Conservation (phyloP, 1,140 invertebrate species). For the Neodiprion pinetum region DNA sequence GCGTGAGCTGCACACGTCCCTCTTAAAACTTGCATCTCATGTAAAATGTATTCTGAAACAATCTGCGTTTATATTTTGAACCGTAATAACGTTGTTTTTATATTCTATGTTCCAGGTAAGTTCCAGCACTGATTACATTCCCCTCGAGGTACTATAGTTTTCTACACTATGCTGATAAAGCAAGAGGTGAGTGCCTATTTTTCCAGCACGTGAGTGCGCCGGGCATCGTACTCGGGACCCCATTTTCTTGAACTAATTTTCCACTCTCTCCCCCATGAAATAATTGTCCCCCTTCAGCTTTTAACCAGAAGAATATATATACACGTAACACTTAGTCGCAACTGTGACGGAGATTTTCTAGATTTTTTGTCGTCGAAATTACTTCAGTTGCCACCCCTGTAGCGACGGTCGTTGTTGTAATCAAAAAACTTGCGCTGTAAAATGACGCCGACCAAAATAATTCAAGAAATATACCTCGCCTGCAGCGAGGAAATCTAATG, state of each 20-base stretch:
- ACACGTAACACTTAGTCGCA: not conserved
- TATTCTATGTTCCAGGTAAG: conserved; percentile 45
- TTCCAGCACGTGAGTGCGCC: not conserved
- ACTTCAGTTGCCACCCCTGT: not conserved
- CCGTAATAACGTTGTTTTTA: conserved; percentile 29
- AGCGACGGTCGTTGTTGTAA: not conserved
- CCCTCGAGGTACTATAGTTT: not conserved
- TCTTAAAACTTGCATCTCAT: too few species aligned
- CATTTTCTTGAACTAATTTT: not conserved
- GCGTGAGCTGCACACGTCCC: too few species aligned
- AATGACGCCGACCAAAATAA: not conserved
- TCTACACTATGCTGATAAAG: not conserved
- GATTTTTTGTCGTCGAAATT: not conserved
- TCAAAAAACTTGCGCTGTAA: conserved; percentile 3
- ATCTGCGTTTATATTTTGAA: conserved; percentile 22
- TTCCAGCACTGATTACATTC: conserved; percentile 19
- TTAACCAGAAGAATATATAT: not conserved
- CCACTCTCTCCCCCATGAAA: not conserved
- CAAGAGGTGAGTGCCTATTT: not conserved
- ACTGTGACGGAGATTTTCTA: not conserved
- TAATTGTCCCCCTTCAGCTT: not conserved
- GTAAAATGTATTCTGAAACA: conserved; percentile 30
- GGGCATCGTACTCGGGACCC: not conserved
- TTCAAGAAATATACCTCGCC: not conserved
- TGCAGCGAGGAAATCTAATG: conserved; percentile 2